phyloP scores from a whole-genome alignment of 2,113 vertebrate species.

The Peromyscus leucopus region DNA sequence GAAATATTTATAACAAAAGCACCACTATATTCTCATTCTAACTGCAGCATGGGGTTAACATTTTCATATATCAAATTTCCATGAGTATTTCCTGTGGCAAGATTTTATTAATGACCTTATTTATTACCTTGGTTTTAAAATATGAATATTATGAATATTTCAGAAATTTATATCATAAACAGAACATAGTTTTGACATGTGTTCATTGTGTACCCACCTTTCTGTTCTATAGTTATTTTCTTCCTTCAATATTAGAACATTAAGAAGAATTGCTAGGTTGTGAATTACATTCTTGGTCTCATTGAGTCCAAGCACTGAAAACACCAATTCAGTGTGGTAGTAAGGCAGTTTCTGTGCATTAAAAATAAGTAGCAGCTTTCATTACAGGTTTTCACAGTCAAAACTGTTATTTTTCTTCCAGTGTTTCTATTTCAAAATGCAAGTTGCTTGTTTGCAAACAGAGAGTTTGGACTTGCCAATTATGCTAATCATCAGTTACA shows the following conservation, averaged over 20 bases:
- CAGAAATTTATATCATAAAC: background rate
- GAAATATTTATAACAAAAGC: background rate
- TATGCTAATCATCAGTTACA: constrained; percentile 76
- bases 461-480: constrained; percentile 72
- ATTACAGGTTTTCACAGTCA: constrained; percentile 80
- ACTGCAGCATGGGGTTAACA: background rate
- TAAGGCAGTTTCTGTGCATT: constrained; percentile 73
- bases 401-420: constrained; percentile 76
- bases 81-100: background rate
- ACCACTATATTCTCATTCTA: background rate
- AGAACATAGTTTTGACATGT: background rate
- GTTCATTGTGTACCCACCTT: background rate
- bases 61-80: background rate
- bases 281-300: constrained; percentile 44
- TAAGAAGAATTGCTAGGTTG: constrained; percentile 53
- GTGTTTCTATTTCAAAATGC: constrained; percentile 74
- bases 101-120: background rate
- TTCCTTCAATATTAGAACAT: background rate
- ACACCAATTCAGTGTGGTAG: constrained; percentile 64
- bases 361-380: constrained; percentile 78
- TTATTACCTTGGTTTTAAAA: background rate
- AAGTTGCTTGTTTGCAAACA: constrained; percentile 81
- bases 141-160: background rate
- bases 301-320: constrained; percentile 61
- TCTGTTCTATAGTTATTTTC: background rate